Percentiles rank a stretch among this genome's conserved stretches.
phyloP scores from a whole-genome alignment of 2,797 vertebrate species.

The Alauda arvensis region DNA sequence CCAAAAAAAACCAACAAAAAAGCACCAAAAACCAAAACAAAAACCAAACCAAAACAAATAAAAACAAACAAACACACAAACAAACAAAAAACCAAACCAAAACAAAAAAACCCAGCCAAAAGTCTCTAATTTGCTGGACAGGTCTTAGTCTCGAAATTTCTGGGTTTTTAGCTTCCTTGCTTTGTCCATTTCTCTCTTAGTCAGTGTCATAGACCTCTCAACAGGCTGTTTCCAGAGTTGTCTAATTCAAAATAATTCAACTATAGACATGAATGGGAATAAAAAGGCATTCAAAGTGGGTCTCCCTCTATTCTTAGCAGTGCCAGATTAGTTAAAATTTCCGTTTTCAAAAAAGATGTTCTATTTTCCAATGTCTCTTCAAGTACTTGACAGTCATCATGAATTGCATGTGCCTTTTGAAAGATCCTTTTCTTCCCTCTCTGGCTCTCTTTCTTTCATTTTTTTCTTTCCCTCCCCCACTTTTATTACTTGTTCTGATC shows the following conservation, averaged over 20 bases:
- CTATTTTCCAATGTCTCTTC: background rate
- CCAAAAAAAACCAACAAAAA: background rate
- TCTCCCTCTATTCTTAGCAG: background rate
- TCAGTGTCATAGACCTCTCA: background rate
- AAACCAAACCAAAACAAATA: background rate
- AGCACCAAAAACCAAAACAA: background rate
- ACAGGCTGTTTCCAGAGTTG: background rate
- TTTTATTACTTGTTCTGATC: background rate
- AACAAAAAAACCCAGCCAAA: background rate
- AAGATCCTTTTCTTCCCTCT: background rate
- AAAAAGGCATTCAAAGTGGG: background rate
- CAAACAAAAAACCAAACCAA: background rate
- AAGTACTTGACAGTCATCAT: background rate
- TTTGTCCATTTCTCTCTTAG: background rate
- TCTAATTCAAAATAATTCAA: background rate
- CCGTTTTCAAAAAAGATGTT: background rate
- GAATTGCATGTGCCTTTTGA: accelerated
- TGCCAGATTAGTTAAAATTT: background rate
- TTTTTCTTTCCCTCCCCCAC: background rate
- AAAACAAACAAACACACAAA: background rate
- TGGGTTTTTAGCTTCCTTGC: background rate
- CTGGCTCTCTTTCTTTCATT: accelerated
- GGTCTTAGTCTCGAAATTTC: background rate
- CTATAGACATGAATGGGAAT: background rate
- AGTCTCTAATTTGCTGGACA: background rate